Evolutionary conservation across 1,140 invertebrate species (phyloP).

Genomic region (Asobara japonica): DNA sequence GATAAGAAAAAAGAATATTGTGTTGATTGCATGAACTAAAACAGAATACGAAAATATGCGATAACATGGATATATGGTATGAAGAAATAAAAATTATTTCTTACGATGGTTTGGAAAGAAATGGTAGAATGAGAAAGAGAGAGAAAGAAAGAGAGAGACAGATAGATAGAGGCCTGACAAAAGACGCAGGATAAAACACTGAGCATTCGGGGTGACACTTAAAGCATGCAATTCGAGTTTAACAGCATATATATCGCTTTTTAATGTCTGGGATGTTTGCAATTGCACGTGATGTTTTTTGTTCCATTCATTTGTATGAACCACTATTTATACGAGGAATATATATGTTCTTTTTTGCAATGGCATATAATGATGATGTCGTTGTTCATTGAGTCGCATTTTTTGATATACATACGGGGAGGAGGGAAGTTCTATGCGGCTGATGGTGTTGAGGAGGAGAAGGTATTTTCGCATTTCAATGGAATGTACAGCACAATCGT

Average conservation of each 20-base stretch:
- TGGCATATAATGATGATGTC: neutral
- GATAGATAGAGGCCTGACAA: conserved; percentile 39
- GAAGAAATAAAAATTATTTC: conserved; percentile 23
- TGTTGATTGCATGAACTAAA: conserved; percentile 37
- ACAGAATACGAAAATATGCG: conserved; percentile 35
- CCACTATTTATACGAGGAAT: neutral
- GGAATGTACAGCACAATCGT: conserved; percentile 5
- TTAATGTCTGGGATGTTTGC: neutral
- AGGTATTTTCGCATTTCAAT: conserved; percentile 23
- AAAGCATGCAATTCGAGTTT: conserved; percentile 63
- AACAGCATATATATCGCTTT: conserved; percentile 11
- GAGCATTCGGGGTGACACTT: conserved; percentile 66
- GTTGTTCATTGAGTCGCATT: neutral
- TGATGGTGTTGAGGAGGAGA: conserved; percentile 13
- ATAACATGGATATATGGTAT: conserved; percentile 29
- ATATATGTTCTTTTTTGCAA: neutral
- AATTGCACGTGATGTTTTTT: neutral
- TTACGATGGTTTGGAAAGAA: conserved; percentile 38
- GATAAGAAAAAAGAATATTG: neutral
- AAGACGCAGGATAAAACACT: conserved; percentile 59
- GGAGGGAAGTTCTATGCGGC: conserved; percentile 5
- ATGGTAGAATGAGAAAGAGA: neutral
- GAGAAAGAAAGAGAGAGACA: conserved; percentile 12
- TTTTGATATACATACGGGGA: neutral
- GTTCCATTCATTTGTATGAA: neutral